Percentiles rank a stretch among this genome's conserved stretches.
These are phyloP conservation scores for Spea bombifrons DNA, from an alignment of 2,113 vertebrate genomes.

Conservation along the genomic window DNA sequence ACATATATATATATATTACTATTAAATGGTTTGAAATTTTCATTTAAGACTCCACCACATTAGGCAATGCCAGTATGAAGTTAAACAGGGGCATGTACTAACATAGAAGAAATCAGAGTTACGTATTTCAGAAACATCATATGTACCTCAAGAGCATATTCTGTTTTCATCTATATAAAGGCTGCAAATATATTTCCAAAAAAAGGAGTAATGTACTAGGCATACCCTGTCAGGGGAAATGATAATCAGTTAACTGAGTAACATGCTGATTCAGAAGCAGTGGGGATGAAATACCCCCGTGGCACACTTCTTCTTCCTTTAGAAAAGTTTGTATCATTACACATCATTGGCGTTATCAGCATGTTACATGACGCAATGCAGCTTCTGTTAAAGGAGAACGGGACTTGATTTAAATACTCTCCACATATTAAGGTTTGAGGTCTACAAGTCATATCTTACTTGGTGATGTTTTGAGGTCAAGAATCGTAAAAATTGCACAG, in stretches of 20 bases:
- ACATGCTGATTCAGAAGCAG: conserved; percentile 47
- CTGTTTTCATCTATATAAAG: conserved; percentile 19
- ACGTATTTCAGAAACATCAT: conserved; percentile 12
- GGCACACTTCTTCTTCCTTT: conserved; percentile 35
- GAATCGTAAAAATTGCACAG: not conserved
- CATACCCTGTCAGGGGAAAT: conserved; percentile 21
- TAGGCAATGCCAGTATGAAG: not conserved
- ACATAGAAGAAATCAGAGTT: conserved; percentile 8
- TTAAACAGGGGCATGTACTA: conserved; percentile 8
- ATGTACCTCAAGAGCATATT: conserved; percentile 28
- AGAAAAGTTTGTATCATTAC: conserved; percentile 46
- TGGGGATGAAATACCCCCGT: conserved; percentile 40
- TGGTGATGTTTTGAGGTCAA: not conserved
- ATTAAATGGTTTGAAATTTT: too few relatives aligned
- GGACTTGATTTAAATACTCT: conserved; percentile 36
- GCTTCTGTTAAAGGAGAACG: not conserved
- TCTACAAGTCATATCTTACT: not conserved
- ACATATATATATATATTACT: too few relatives aligned
- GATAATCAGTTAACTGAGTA: conserved; percentile 37
- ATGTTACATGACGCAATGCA: conserved; percentile 43
- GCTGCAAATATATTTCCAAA: conserved; percentile 22
- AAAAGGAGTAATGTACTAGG: conserved; percentile 21
- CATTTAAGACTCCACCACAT: too few relatives aligned
- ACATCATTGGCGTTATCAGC: conserved; percentile 45
- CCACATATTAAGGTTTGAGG: not conserved